These are phyloP conservation scores for Callinectes sapidus DNA, from an alignment of 2,888 invertebrate species.

Conservation along the genomic window DNA sequence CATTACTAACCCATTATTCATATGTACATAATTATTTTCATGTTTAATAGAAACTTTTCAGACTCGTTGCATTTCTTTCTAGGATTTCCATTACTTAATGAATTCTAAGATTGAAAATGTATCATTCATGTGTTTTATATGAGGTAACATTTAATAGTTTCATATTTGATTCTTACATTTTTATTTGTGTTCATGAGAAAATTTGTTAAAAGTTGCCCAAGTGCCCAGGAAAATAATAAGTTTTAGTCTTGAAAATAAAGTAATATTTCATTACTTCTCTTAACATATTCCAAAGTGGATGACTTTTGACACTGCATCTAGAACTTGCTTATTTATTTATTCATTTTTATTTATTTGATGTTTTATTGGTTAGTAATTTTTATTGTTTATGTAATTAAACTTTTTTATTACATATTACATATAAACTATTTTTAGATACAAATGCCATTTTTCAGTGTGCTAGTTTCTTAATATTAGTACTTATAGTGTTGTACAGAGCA, in stretches of 20 bases:
- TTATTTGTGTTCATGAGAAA: background rate
- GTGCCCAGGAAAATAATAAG: background rate
- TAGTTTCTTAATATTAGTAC: background rate
- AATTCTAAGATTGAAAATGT: background rate
- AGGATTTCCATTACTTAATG: background rate
- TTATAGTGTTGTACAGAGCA: background rate
- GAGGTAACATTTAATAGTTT: background rate
- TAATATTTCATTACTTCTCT: background rate
- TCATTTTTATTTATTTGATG: background rate
- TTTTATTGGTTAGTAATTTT: background rate
- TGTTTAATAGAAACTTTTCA: background rate
- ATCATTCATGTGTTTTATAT: background rate
- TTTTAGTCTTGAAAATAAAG: background rate
- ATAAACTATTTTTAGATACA: too few species aligned
- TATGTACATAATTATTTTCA: background rate
- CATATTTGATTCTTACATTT: background rate
- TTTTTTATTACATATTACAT: too few species aligned
- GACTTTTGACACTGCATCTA: background rate
- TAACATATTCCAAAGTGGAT: background rate
- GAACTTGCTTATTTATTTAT: background rate
- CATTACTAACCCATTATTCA: conserved; percentile 15
- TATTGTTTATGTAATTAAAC: background rate
- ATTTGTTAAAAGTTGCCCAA: background rate
- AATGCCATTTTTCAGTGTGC: too few species aligned
- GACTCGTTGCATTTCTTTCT: background rate